Base-by-base conservation (phyloP, 2,797 vertebrate species). In the Orestias chungarensis region DNA sequence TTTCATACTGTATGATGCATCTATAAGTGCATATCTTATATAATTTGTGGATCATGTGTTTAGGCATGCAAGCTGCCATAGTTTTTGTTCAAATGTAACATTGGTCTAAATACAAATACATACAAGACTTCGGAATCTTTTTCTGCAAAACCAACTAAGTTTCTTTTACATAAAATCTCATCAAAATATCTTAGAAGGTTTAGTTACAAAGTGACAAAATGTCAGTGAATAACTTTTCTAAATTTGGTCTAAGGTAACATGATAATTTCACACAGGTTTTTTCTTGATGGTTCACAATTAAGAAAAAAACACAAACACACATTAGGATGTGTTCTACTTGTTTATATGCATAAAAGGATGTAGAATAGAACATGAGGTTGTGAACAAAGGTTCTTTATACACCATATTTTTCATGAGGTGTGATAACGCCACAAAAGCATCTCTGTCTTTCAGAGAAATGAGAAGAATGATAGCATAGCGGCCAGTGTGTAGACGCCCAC, bases 401-500 rank as follows among this genome's bases (percentile, higher is more conserved):
- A 61, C 11, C 23, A n/a, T n/a, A 40, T n/a, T 61, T 33, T 61
- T 61, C 33, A 61, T 33, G 55, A 74, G 80, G 77, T 82, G 76
- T 66, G 71, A 73, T 86, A 81, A 88, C 84, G 82, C 79, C 46
- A 78, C 62, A 64, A 65, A 85, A 77, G 71, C 78, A 78, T 70
- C 52, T 83, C 64, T 46, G 72, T 66, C 76, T 81, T 78, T 87
- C 75, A 82, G 66, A 74, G 76, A 66, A 82, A 86, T 71, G 75
- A 81, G 72, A 77, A 50, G 76, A 73, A 81, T 59, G 64, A 84
- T 62, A 70, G 66, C 69, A 59, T 33, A 27, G 61, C 33, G 62
- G 50, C 44, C n/a, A 18, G 10, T 20, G 11, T 68, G n/a, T 57
- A 62, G 55, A 76, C 76, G 40, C 46, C 52, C 61, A 67, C 52